A percentile compares a stretch with the other conserved stretches of the same genome.
Evolutionary conservation across 2,888 invertebrate genomes (phyloP).

Genomic region (Ctenicera cuprea): DNA sequence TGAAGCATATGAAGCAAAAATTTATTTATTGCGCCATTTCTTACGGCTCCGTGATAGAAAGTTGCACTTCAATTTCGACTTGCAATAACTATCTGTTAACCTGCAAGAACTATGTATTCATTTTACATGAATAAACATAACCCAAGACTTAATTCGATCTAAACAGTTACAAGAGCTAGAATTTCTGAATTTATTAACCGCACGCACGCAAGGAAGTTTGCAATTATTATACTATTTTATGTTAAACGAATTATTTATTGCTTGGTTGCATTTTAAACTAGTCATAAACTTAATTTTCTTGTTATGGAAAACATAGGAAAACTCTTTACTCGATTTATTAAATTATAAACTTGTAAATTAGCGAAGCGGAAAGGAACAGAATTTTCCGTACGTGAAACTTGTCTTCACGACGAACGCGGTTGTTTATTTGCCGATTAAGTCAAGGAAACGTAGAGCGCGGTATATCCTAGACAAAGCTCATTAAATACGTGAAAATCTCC

Average conservation of each 20-base stretch:
- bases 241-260: conserved; percentile 14
- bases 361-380: not conserved
- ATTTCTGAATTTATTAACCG: conserved; percentile 26
- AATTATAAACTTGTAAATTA: not conserved
- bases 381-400: conserved; percentile 29
- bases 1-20: conserved; percentile 19
- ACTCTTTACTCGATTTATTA: no score
- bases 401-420: not conserved
- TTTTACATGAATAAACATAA: conserved; percentile 34
- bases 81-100: conserved; percentile 28
- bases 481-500: conserved; percentile 46
- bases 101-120: conserved; percentile 13
- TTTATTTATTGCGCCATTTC: conserved; percentile 27
- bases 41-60: conserved; percentile 30
- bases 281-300: not conserved
- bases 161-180: conserved; percentile 33
- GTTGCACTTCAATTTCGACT: conserved; percentile 17
- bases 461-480: conserved; percentile 40
- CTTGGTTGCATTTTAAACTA: not conserved
- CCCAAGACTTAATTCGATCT: conserved; percentile 32
- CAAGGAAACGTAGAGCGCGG: conserved; percentile 24
- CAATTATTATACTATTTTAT: conserved; percentile 7
- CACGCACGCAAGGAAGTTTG: conserved; percentile 26
- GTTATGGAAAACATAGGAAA: no score
- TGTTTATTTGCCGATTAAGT: not conserved